Conservation (phyloP, 2,113 vertebrate genomes). For the Donacobius atricapilla region DNA sequence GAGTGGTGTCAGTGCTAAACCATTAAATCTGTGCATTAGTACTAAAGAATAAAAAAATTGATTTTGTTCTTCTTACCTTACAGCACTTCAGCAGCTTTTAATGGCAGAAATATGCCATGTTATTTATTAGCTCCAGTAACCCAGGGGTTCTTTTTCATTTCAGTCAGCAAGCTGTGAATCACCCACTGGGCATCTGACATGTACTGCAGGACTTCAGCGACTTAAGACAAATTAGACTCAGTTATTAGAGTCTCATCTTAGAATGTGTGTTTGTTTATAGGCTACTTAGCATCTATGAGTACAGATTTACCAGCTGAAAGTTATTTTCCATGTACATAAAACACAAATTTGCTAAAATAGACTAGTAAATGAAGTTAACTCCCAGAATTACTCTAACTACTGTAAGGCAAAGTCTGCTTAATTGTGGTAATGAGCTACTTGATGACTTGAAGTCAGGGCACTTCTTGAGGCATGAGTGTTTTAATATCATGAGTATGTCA, state of each 20-base stretch:
- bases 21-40: not conserved
- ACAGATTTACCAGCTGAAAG: constrained; percentile 13
- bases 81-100: constrained; percentile 2
- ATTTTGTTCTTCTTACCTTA: constrained; percentile 6
- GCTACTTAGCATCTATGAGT: not conserved
- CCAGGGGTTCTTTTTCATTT: constrained; percentile 54
- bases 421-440: constrained; percentile 46
- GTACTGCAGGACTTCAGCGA: constrained; percentile 29
- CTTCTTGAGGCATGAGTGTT: not conserved
- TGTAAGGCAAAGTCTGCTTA: constrained; percentile 38
- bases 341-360: not conserved
- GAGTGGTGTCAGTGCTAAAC: not conserved
- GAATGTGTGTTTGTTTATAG: constrained; percentile 42
- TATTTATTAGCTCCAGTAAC: constrained; percentile 60
- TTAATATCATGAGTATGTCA: not conserved
- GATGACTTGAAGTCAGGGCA: constrained; percentile 11
- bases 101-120: constrained; percentile 23
- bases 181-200: constrained; percentile 29
- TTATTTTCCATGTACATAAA: constrained; percentile 10
- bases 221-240: constrained; percentile 49
- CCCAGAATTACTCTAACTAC: constrained; percentile 19
- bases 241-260: constrained; percentile 33
- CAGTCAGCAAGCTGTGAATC: constrained; percentile 63
- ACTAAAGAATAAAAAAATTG: constrained; percentile 2
- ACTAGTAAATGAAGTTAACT: constrained; percentile 43